These are phyloP conservation scores for Streptopelia turtur DNA, from an alignment of 2,797 vertebrate species.

Conservation along the genomic window DNA sequence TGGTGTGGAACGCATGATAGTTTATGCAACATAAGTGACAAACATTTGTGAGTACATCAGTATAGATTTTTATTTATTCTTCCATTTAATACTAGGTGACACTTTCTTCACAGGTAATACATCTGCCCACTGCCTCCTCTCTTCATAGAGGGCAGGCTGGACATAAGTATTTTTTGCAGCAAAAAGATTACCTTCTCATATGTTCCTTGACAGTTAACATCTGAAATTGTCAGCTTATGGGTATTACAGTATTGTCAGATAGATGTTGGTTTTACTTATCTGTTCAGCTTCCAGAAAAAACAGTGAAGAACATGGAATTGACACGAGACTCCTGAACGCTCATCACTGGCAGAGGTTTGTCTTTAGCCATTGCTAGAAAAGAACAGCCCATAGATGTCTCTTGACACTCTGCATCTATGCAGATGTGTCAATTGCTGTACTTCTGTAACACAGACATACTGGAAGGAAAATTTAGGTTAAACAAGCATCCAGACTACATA, in stretches of 20 bases:
- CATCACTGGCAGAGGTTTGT: neutral
- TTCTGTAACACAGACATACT: neutral
- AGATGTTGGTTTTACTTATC: neutral
- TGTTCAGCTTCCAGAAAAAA: neutral
- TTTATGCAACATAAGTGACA: neutral
- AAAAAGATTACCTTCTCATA: neutral
- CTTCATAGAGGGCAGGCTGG: neutral
- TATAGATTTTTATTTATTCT: neutral
- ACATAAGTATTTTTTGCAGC: neutral
- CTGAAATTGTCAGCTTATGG: neutral
- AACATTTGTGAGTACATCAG: neutral
- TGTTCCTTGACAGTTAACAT: neutral
- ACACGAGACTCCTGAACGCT: accelerated
- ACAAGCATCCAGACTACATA: neutral
- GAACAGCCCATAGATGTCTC: neutral
- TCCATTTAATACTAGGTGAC: accelerated
- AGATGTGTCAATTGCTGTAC: neutral
- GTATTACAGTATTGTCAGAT: neutral
- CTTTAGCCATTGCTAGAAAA: neutral
- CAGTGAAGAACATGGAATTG: neutral
- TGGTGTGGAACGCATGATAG: neutral
- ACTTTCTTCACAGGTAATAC: neutral
- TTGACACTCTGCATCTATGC: neutral
- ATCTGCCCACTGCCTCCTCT: neutral
- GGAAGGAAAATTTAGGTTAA: neutral